Base-by-base conservation (phyloP, 1,140 invertebrate species). In the Scaptomyza graminum region DNA sequence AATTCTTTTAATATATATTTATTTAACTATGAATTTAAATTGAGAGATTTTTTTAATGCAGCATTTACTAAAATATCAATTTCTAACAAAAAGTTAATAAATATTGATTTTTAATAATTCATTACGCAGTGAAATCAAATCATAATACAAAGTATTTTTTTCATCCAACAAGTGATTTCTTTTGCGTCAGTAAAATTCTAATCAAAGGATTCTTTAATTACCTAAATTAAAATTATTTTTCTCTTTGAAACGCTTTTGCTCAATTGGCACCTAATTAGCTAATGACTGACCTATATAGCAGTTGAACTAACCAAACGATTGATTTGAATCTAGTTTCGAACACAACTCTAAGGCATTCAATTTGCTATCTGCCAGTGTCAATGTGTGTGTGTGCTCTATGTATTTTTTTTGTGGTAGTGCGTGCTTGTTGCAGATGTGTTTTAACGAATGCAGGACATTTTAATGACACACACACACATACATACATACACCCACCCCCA, bases 381-480 rank as follows among this genome's bases (percentile, higher is more conserved):
- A 50, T 55, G 46, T 65, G 41, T 39, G 43, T 25, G 8, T 65
- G 22, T 34, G 37, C 22, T n/a, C n/a, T n/a, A 34, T 51, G 46
- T 28, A 31, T 67, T 63, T 60, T 54, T 22, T 37, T 64, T 49
- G 11, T 2, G 59, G 49, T 34, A 56, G 41, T 39, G 43, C 16
- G 37, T 57, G 55, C 41, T 39, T 22, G 18, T 46, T 43, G 60
- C 51, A 41, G n/a, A 50, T 70, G 60, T 22, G 60, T 22, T 22
- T 22, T 22, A 3, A 22, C 1, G 47, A 62, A 43, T 63, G 37
- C 39, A 31, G 74, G 37, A 69, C 46, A 49, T 61, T 56, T 57
- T 50, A 44, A 69, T 41, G 61, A 57, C 64, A 74, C 47, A 41
- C 37, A 41, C 37, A 66, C 55, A 72, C 62, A 61, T 50, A 69